Percentiles rank a stretch among this genome's conserved stretches.
phyloP scores from a whole-genome alignment of 2,888 invertebrate species.

The Spisula subtruncata region DNA sequence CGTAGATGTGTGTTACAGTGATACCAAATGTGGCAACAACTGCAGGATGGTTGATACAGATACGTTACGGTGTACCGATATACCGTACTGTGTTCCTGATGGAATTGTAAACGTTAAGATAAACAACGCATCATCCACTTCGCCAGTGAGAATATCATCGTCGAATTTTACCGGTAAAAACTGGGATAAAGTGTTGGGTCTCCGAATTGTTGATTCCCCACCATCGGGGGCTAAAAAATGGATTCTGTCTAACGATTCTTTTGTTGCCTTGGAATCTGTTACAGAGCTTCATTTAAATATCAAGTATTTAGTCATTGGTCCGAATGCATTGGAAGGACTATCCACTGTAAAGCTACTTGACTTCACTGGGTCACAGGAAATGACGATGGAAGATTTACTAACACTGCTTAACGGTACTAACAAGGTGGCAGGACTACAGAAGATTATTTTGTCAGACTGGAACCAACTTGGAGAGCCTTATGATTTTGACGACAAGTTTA shows the following conservation, averaged over 20 bases:
- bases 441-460: background rate
- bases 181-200: background rate
- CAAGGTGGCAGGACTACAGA: background rate
- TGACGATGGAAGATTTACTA: background rate
- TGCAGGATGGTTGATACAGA: background rate
- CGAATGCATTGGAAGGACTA: background rate
- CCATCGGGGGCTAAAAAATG: background rate
- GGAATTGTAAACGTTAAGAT: background rate
- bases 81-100: background rate
- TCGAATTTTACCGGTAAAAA: background rate
- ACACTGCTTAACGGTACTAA: background rate
- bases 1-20: background rate
- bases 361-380: background rate
- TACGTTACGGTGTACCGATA: background rate
- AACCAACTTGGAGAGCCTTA: background rate
- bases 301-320: background rate
- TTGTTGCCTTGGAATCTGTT: background rate
- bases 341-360: background rate
- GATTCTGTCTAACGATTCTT: background rate
- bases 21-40: background rate
- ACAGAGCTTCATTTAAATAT: background rate
- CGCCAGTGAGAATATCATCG: background rate
- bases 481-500: background rate
- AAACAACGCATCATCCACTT: background rate
- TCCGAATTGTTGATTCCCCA: background rate